Conservation (phyloP, 2,888 invertebrate genomes). For the Dryadula phaetusa region DNA sequence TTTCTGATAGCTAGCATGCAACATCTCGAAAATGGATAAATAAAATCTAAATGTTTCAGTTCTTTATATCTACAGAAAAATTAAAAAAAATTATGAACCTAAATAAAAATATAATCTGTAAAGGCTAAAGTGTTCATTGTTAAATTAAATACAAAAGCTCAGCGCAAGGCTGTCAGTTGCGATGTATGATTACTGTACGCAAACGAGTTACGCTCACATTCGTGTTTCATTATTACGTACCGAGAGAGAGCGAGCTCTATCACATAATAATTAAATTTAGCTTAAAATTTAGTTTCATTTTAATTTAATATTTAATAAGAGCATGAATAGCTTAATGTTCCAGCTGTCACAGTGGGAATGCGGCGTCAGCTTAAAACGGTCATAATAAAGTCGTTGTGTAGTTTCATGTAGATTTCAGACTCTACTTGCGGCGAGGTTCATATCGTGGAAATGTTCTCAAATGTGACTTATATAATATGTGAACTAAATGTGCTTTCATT, state of each 20-base stretch:
- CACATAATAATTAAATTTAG: constrained; percentile 7
- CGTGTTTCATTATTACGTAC: neutral
- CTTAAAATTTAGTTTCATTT: constrained; percentile 13
- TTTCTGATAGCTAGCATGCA: neutral
- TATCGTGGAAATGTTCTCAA: constrained; percentile 2
- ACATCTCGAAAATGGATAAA: too few species aligned
- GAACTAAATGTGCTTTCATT: neutral
- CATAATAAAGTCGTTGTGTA: constrained; percentile 21
- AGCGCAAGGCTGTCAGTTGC: neutral
- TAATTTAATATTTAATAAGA: constrained; percentile 15
- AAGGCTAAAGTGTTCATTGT: neutral
- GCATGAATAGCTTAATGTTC: constrained; percentile 10
- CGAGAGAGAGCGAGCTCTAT: constrained; percentile 1
- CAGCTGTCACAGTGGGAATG: constrained; percentile 16
- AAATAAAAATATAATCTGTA: too few species aligned
- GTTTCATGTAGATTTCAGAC: constrained; percentile 17
- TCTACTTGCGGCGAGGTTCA: constrained; percentile 5
- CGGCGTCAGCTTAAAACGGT: constrained; percentile 24
- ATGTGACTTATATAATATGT: constrained; percentile 6
- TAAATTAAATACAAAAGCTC: constrained; percentile 6
- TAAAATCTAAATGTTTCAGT: too few species aligned
- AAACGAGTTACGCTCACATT: neutral
- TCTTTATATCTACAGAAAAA: too few species aligned
- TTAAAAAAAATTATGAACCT: too few species aligned
- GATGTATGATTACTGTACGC: neutral